phyloP scores from a whole-genome alignment of 92 coral and sea anemone species.

The Siderastrea radians region DNA sequence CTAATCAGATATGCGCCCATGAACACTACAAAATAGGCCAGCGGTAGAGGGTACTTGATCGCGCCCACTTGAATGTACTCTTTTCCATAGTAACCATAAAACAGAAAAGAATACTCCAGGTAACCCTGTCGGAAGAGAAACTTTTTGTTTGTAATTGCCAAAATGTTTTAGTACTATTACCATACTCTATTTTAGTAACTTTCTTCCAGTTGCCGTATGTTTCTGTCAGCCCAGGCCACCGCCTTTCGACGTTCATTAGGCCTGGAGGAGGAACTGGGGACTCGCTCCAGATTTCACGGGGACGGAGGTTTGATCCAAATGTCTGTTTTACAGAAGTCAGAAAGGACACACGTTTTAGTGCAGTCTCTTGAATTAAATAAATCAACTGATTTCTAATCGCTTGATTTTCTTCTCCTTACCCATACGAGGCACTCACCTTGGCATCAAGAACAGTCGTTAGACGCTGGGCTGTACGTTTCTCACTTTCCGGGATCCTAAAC shows the following conservation, averaged over 20 bases:
- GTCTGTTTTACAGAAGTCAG: no score
- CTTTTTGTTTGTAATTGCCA: no score
- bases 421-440: slow-evolving; percentile 32
- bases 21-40: slow-evolving; percentile 78
- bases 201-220: no score
- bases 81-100: slow-evolving; percentile 85
- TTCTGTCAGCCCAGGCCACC: no score
- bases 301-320: no score
- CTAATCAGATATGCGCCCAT: slow-evolving; percentile 72
- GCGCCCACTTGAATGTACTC: slow-evolving; percentile 69
- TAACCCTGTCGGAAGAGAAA: slow-evolving; percentile 44
- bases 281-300: no score
- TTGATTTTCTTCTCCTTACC: no score
- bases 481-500: slow-evolving; percentile 51
- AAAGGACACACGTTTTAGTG: no score
- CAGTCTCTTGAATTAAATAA: no score
- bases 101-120: slow-evolving; percentile 78
- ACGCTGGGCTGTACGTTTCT: slow-evolving; percentile 56
- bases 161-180: background rate
- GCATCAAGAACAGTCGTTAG: slow-evolving; percentile 71
- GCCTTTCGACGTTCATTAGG: no score
- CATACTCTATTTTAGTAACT: background rate
- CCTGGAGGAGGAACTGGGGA: no score
- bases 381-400: no score
- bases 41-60: slow-evolving; percentile 72